phyloP scores from a whole-genome alignment of 2,888 invertebrate species.

The Mamestra brassicae region DNA sequence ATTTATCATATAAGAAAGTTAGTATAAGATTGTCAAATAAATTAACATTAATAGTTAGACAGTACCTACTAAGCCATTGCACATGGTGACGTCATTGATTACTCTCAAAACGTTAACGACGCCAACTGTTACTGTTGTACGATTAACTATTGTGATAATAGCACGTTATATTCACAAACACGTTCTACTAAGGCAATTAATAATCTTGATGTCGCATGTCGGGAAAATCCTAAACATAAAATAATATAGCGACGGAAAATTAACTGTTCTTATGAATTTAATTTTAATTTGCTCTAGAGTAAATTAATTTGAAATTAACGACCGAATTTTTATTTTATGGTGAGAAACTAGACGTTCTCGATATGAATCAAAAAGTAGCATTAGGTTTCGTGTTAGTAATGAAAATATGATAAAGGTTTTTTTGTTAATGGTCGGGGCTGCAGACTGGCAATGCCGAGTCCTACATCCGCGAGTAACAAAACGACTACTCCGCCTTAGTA shows the following conservation, averaged over 20 bases:
- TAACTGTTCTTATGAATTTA: neutral
- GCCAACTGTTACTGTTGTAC: conserved; percentile 20
- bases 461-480: too few relatives aligned
- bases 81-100: conserved; percentile 34
- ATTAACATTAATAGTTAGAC: too few relatives aligned
- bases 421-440: too few relatives aligned
- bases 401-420: neutral
- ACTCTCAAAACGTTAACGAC: conserved; percentile 47
- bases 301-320: conserved; percentile 33
- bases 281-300: conserved; percentile 12
- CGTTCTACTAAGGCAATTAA: conserved; percentile 29
- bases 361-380: conserved; percentile 11
- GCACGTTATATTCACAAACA: conserved; percentile 24
- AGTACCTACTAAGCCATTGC: too few relatives aligned
- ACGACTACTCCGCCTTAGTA: too few relatives aligned
- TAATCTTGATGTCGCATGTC: conserved; percentile 20
- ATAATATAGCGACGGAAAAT: conserved; percentile 7
- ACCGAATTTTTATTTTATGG: conserved; percentile 7
- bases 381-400: neutral
- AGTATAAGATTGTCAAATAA: too few relatives aligned
- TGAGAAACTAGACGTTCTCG: neutral
- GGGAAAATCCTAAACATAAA: conserved; percentile 7
- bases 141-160: conserved; percentile 32
- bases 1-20: too few relatives aligned
- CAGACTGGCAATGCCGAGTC: too few relatives aligned